Evolutionary conservation across 2,797 vertebrate genomes (phyloP), one percentile per base, ranked within the genome.

Genomic region (Cryptoblepharus egeriae): DNA sequence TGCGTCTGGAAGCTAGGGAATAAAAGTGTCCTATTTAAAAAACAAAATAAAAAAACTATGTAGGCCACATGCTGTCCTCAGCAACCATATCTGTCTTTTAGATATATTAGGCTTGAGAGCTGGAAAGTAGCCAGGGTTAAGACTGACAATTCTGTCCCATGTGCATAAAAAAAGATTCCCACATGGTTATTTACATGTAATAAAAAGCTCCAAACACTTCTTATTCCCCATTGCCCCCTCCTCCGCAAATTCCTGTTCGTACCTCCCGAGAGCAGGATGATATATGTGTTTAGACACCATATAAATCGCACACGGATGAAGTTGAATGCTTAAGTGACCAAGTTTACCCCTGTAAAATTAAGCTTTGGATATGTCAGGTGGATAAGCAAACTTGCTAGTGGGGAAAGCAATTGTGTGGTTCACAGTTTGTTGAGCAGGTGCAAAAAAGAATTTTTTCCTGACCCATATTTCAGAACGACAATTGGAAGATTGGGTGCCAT

Each of bases 111-210:
- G 80, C 81, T 35, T 71, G 68, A 83, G 77, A 83, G 24, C 69
- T 77, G 58, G 82, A 84, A 74, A 37, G 58, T 26, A 37, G 55
- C 64, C 77, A 83, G 9, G 55, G 61, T 73, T 80, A 68, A 73
- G 64, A 60, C 18, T 45, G 45, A 77, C 55, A 42, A 61, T 84
- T 68, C 64, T 57, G 63, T 72, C 69, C 80, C 42, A 75, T 49
- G 74, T 75, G 60, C 82, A 64, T 89, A 30, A 37, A 49, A 67
- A 80, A 10, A 35, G 30, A 55, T 63, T 87, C 81, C 86, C 80
- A 20, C 80, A 70, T 75, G 85, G 69, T 70, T 85, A 49, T 81
- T 77, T 81, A 60, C 76, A 67, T 86, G 64, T 83, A 86, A 92
- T 85, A 85, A 72, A n/a, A 37, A 68, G 64, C 73, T 82, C 83